Evolutionary conservation across 2,113 vertebrate species (phyloP).

Genomic region (Stegostoma tigrinum): DNA sequence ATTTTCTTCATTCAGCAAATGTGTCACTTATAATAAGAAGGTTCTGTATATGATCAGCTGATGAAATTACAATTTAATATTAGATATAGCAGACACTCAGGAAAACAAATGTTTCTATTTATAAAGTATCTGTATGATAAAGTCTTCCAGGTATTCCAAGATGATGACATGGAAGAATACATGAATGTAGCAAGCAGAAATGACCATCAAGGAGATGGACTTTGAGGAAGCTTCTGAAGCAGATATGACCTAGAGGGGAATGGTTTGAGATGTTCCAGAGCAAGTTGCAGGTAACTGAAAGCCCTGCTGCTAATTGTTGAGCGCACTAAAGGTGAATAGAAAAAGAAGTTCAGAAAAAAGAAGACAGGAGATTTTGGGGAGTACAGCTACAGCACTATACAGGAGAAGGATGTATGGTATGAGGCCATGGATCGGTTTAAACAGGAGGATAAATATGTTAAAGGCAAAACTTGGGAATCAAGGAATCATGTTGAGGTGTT

Average conservation of each 20-base stretch:
- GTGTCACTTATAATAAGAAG: too few relatives aligned
- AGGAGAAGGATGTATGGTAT: background rate
- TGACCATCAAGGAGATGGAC: background rate
- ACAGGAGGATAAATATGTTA: background rate
- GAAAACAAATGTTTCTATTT: background rate
- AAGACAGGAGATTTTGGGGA: background rate
- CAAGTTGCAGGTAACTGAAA: background rate
- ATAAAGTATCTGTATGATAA: background rate
- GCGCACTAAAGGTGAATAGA: background rate
- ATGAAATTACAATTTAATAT: too few relatives aligned
- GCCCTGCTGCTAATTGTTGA: background rate
- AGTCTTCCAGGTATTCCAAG: background rate
- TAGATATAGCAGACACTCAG: too few relatives aligned
- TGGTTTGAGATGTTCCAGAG: background rate
- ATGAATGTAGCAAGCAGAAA: background rate
- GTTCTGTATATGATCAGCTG: too few relatives aligned
- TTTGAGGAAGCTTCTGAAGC: background rate
- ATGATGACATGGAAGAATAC: background rate
- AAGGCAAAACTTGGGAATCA: background rate
- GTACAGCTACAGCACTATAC: too few relatives aligned
- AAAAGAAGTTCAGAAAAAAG: background rate
- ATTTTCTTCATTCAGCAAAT: too few relatives aligned
- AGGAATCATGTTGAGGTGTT: background rate
- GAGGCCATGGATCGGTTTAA: background rate
- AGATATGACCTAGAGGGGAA: background rate